Conservation (phyloP, 2,797 vertebrate genomes). For the Sebastes paucispinis region DNA sequence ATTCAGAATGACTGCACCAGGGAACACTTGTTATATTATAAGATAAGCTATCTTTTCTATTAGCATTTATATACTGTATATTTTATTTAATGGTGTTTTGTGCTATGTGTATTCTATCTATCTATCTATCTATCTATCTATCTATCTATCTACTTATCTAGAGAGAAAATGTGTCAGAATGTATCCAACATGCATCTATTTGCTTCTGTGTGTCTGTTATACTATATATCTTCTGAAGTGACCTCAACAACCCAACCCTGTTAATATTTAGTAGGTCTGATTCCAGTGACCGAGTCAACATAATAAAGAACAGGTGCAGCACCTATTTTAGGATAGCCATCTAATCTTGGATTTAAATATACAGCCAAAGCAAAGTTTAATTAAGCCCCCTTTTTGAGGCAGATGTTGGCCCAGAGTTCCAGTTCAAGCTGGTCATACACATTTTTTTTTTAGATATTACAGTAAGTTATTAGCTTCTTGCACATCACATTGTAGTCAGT, state of each 20-base stretch:
- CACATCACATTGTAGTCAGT: background rate
- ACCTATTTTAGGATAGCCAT: background rate
- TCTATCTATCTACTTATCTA: background rate
- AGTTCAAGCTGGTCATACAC: background rate
- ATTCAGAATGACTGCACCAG: no score
- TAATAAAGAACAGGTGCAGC: background rate
- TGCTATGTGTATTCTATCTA: background rate
- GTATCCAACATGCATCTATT: background rate
- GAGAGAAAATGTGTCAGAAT: background rate
- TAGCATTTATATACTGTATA: no score
- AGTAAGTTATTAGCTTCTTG: background rate
- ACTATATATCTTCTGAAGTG: background rate
- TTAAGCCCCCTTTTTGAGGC: background rate
- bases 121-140: background rate
- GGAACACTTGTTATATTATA: no score
- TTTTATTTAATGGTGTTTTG: no score
- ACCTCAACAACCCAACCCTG: background rate
- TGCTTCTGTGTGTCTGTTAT: conserved; percentile 4
- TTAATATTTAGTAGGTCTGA: background rate
- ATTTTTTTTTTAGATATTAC: background rate
- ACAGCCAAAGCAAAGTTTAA: background rate
- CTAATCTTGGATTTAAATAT: background rate
- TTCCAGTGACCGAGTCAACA: background rate
- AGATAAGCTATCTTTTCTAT: no score
- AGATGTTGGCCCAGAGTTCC: background rate